A percentile compares a stretch with the other conserved stretches of the same genome.
These are phyloP conservation scores for Yponomeuta cagnagella DNA, from an alignment of 2,888 invertebrate species.

Conservation along the genomic window DNA sequence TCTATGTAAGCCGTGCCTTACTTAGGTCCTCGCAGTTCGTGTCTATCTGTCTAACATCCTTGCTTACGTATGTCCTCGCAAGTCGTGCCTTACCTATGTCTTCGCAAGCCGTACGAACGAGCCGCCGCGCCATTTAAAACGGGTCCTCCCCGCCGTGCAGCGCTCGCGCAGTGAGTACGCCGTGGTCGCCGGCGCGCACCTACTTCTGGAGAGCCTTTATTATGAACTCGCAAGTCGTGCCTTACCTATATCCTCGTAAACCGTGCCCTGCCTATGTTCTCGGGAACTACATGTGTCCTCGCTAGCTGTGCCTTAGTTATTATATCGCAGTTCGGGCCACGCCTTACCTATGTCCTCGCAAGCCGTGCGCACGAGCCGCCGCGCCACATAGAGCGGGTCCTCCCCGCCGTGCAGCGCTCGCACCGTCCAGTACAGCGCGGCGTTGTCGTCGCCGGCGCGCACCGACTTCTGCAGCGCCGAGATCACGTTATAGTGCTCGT, in stretches of 20 bases:
- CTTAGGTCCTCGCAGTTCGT: too few species aligned
- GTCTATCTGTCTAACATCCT: too few species aligned
- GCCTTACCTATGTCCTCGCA: constrained; percentile 81
- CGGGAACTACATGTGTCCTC: too few species aligned
- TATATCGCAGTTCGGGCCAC: too few species aligned
- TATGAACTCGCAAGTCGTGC: too few species aligned
- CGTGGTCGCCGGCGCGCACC: too few species aligned
- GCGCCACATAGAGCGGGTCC: constrained; percentile 85
- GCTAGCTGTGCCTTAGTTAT: too few species aligned
- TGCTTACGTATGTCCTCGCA: too few species aligned
- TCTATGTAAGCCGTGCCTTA: too few species aligned
- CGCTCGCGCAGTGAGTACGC: constrained; percentile 38
- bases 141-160: constrained; percentile 84
- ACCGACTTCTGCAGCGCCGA: constrained; percentile 91
- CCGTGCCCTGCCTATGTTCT: too few species aligned
- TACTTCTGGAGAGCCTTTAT: too few species aligned
- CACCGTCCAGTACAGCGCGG: constrained; percentile 88
- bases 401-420: constrained; percentile 88
- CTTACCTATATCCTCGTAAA: too few species aligned
- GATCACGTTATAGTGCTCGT: constrained; percentile 88
- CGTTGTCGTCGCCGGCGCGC: constrained; percentile 86
- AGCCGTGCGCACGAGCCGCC: constrained; percentile 83
- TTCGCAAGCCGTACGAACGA: constrained; percentile 85
- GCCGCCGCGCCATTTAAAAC: constrained; percentile 41
- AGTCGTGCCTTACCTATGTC: constrained; percentile 77